phyloP scores from a whole-genome alignment of 2,797 vertebrate species.

The Sebastes reedi region DNA sequence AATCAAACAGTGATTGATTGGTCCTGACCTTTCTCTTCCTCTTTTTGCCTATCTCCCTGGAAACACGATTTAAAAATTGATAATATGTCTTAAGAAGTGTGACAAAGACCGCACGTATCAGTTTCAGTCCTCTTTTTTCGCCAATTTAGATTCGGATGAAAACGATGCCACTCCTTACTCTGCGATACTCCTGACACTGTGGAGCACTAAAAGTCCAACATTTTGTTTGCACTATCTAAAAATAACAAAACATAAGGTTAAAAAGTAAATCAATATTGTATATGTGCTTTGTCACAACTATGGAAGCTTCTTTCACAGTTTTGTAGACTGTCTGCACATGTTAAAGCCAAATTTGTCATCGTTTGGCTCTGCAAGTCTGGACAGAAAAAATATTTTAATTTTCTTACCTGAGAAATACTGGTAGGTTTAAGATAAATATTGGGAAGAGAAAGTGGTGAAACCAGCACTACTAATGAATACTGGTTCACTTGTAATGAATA shows the following conservation, averaged over 20 bases:
- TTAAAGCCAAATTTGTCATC: background rate
- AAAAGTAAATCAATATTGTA: background rate
- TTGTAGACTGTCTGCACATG: background rate
- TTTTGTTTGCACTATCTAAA: background rate
- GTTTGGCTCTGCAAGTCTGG: background rate
- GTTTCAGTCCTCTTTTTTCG: background rate
- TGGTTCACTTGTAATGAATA: background rate
- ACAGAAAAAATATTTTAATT: background rate
- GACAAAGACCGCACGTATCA: background rate
- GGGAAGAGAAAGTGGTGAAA: background rate
- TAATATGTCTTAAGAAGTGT: background rate
- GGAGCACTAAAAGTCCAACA: background rate
- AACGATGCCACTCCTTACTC: background rate
- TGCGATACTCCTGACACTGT: background rate
- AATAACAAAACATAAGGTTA: background rate
- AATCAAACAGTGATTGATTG: conserved; percentile 10
- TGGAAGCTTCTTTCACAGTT: background rate
- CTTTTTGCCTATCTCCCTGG: background rate
- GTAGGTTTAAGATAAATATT: background rate
- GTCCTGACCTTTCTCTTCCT: background rate
- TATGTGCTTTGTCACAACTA: background rate
- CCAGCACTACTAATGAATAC: background rate
- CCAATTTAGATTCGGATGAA: background rate
- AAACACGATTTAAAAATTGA: conserved; percentile 13
- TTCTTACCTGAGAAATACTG: background rate